Conservation (phyloP, 2,797 vertebrate genomes). For the Amniataba percoides region DNA sequence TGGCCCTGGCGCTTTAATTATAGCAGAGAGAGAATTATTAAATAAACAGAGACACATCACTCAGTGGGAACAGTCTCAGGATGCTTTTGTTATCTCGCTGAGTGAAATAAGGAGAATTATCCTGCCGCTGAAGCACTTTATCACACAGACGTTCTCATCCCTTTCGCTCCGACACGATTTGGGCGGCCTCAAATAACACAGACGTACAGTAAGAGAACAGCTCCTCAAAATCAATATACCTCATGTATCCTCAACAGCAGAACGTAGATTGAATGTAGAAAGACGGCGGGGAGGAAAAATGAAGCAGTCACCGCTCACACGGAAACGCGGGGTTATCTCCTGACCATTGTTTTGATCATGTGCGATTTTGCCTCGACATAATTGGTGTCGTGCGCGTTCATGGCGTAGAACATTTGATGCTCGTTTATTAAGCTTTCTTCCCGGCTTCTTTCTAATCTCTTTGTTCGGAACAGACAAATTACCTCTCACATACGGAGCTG, state of each 20-base stretch:
- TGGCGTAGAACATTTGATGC: conserved; percentile 92
- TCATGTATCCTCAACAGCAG: conserved; percentile 46
- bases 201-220: conserved; percentile 50
- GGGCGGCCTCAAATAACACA: conserved; percentile 42
- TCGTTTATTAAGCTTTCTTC: conserved; percentile 97
- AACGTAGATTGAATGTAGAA: conserved; percentile 30
- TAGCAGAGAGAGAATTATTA: conserved; percentile 85
- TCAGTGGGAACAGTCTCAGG: conserved; percentile 66
- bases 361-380: conserved; percentile 85
- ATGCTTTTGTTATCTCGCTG: conserved; percentile 69
- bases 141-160: conserved; percentile 49
- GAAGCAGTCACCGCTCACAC: conserved; percentile 52
- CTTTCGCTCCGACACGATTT: conserved; percentile 59
- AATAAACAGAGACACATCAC: conserved; percentile 80
- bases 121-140: conserved; percentile 60
- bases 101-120: conserved; percentile 72
- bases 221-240: conserved; percentile 61
- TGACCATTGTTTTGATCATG: conserved; percentile 80
- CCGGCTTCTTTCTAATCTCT: conserved; percentile 94
- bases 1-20: conserved; percentile 88
- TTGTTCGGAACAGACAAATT: conserved; percentile 99
- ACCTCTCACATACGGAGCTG: conserved; percentile 95
- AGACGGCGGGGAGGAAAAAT: conserved; percentile 47
- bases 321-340: conserved; percentile 59
- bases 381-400: conserved; percentile 91